Base-by-base conservation (phyloP, 2,113 vertebrate species). In the Mungos mungo region DNA sequence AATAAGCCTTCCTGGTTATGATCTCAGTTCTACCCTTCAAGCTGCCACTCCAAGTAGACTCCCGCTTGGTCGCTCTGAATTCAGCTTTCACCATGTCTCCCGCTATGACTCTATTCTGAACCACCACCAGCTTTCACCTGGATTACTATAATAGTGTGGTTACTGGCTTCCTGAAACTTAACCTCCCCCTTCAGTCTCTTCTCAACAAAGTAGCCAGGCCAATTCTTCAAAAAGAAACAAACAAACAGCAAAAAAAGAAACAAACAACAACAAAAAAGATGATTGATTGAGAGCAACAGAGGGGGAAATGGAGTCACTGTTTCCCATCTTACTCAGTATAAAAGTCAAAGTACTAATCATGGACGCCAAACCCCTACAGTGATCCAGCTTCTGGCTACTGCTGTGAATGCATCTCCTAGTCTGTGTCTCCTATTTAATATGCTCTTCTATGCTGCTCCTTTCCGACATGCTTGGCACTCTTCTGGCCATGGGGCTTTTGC, bases 361-460 rank as follows among this genome's bases (percentile, higher is more conserved):
- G 47, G 52, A 7, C 84, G 79, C 35, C 38, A 87, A 57, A 27
- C 8, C 41, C 31, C 54, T 6, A 3, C 3, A 10, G 50, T 10
- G 52, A 45, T n/a, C 77, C 45, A 79, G 35, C 15, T 54, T 77
- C 11, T 79, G 71, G 29, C 60, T 31, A 9, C 41, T 0, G 0
- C 50, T 45, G 13, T 38, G 50, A 35, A 25, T 23, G 29, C 35
- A 18, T 25, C 7, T 41, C 38, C 45, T 16, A 6, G 9, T 27
- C 1, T 0, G 0, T 0, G n/a, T 25, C 18, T 47, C 63, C 71
- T 38, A 21, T 38, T 52, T 63, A 50, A 21, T 52, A 38, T 5
- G 7, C 21, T 57, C 16, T 38, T 5, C 52, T 35, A 14, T 1
- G 2, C 25, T 6, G 16, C 14, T 81, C 7, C 50, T 38, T 23